Base-by-base conservation (phyloP, 2,113 vertebrate species). In the Tetraodon nigroviridis region DNA sequence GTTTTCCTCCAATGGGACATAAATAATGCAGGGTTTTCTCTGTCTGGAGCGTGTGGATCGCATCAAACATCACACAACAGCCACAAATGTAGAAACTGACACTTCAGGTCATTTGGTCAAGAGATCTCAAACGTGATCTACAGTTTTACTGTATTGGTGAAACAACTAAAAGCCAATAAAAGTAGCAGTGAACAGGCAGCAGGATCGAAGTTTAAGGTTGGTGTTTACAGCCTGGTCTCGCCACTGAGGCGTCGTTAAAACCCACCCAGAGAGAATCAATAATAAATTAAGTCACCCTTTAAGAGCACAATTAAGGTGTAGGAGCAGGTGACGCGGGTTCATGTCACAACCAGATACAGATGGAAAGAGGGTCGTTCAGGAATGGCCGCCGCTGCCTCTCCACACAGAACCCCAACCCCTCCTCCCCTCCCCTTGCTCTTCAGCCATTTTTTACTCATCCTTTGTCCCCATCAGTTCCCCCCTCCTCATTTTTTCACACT, bases 381-480 rank as follows among this genome's bases (percentile, higher is more conserved):
- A 5, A 4, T 29, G 4, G 27, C 27, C 27, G 4, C 27, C 27
- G 4, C 29, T 6, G 6, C 6, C 6, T 32, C 29, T 8, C 29
- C 29, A 24, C 16, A 4, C 12, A 11, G 4, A 3, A 46, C 17
- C 17, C 52, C 55, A 63, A 40, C 65, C 57, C 79, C 64, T 49
- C 27, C 47, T 10, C 24, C 5, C 12, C 53, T 41, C 45, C 45
- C 56, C 8, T 21, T 14, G 15, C 4, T 53, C 16, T 53, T 27
- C 24, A 17, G 5, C 16, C 8, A 10, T 24, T 32, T 8, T 32
- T 44, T 53, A 22, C 16, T 27, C 37, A 29, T 5, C 22, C 13
- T 20, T 12, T 58, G 18, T 44, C 56, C 14, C 22, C 32, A 17
- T 22, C 6, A 12, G 14, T 8, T 16, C 53, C 52, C 51, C 44